Percentiles rank a stretch among this genome's conserved stretches.
phyloP scores from a whole-genome alignment of 2,113 vertebrate genomes.

The Mionectes macconnelli region DNA sequence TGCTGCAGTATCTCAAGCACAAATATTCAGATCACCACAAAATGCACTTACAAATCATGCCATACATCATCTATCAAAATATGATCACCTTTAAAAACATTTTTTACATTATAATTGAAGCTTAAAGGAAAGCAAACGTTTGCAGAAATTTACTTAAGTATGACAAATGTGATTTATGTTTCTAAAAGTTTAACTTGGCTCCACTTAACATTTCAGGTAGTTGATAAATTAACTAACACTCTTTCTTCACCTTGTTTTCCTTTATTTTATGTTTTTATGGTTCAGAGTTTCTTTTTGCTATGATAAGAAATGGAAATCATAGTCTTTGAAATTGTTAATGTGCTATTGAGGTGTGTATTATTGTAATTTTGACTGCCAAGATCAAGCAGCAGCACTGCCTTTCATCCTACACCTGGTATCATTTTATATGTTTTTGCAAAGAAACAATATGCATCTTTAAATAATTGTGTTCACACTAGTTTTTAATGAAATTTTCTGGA shows the following conservation, averaged over 20 bases:
- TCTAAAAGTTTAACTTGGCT: conserved; percentile 33
- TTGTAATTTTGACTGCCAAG: background rate
- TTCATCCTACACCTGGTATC: background rate
- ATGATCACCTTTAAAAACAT: background rate
- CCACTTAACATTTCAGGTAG: background rate
- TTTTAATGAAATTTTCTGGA: background rate
- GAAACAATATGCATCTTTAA: background rate
- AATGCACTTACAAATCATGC: background rate
- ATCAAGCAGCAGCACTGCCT: background rate
- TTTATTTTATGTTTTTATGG: background rate
- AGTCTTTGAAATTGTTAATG: background rate
- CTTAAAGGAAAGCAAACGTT: conserved; percentile 10
- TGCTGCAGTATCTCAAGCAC: background rate
- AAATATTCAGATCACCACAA: background rate
- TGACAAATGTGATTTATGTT: conserved; percentile 50
- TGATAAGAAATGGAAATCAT: background rate
- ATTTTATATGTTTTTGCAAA: background rate
- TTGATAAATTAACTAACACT: background rate
- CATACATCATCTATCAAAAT: background rate
- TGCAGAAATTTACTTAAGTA: background rate
- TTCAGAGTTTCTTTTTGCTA: background rate
- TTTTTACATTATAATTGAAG: conserved; percentile 52
- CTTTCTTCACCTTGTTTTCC: background rate
- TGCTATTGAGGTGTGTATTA: background rate
- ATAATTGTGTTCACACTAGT: background rate